Evolutionary conservation across 2,113 vertebrate species (phyloP).

Genomic region (Cercocebus atys): DNA sequence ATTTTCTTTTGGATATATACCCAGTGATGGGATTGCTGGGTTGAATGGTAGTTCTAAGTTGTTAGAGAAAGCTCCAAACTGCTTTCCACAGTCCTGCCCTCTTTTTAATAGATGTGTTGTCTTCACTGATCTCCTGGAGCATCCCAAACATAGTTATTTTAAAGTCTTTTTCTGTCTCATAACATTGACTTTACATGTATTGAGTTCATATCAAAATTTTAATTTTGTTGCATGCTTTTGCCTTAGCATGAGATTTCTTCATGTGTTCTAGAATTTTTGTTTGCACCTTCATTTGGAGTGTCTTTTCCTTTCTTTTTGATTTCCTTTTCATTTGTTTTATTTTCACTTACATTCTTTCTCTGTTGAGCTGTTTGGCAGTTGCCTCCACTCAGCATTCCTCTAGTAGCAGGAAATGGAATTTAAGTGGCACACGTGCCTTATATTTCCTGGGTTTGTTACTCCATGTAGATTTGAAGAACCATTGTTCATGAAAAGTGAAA

Average conservation of each 20-base stretch:
- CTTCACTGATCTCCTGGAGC: neutral
- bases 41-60: no score
- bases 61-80: no score
- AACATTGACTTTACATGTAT: neutral
- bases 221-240: neutral
- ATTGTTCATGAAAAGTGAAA: neutral
- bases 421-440: neutral
- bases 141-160: neutral
- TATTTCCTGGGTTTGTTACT: conserved; percentile 5
- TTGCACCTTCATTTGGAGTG: neutral
- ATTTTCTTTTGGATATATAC: no score
- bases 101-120: neutral
- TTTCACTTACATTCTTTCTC: neutral
- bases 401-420: neutral
- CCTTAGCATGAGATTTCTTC: neutral
- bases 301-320: neutral
- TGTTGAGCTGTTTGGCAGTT: neutral
- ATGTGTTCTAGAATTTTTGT: neutral
- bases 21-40: no score
- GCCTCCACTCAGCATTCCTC: neutral
- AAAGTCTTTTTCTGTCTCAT: neutral
- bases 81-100: no score
- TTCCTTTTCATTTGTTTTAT: neutral
- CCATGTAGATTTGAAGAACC: neutral
- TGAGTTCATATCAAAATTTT: neutral